Percentiles rank a stretch among this genome's conserved stretches.
These are phyloP conservation scores for Molanna angustata DNA, from an alignment of 2,888 invertebrate genomes.

Conservation along the genomic window DNA sequence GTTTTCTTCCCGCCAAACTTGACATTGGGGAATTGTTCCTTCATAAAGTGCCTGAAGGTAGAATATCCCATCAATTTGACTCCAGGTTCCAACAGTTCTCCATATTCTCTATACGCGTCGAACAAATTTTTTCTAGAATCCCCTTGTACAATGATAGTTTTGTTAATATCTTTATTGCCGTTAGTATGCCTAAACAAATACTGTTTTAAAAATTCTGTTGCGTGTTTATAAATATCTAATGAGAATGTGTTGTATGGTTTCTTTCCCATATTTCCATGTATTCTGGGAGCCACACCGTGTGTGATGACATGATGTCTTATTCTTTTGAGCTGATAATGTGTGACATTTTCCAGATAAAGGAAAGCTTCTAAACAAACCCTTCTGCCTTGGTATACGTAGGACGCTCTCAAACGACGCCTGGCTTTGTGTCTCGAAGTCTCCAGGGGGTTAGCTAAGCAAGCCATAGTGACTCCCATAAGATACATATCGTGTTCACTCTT, in stretches of 20 bases:
- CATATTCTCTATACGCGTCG: slow-evolving; percentile 71
- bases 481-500: slow-evolving; percentile 84
- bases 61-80: slow-evolving; percentile 78
- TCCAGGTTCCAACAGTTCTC: slow-evolving; percentile 65
- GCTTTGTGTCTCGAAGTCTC: slow-evolving; percentile 71
- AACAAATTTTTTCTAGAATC: slow-evolving; percentile 68
- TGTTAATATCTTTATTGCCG: slow-evolving; percentile 51
- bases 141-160: slow-evolving; percentile 52
- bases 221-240: slow-evolving; percentile 73
- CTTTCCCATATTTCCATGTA: slow-evolving; percentile 78
- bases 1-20: slow-evolving; percentile 66
- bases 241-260: slow-evolving; percentile 79
- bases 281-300: slow-evolving; percentile 73
- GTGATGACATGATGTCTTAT: slow-evolving; percentile 77
- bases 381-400: slow-evolving; percentile 75
- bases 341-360: slow-evolving; percentile 75
- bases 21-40: slow-evolving; percentile 76
- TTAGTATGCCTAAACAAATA: slow-evolving; percentile 67
- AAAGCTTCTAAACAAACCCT: slow-evolving; percentile 77
- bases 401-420: slow-evolving; percentile 67
- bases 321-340: slow-evolving; percentile 73
- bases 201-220: slow-evolving; percentile 71
- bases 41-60: slow-evolving; percentile 77
- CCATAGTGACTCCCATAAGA: slow-evolving; percentile 82
- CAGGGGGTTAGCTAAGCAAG: slow-evolving; percentile 71